Evolutionary conservation across 2,888 invertebrate genomes (phyloP), one percentile per base, ranked within the genome.

Genomic region (Eueremaeus valkanovi): DNA sequence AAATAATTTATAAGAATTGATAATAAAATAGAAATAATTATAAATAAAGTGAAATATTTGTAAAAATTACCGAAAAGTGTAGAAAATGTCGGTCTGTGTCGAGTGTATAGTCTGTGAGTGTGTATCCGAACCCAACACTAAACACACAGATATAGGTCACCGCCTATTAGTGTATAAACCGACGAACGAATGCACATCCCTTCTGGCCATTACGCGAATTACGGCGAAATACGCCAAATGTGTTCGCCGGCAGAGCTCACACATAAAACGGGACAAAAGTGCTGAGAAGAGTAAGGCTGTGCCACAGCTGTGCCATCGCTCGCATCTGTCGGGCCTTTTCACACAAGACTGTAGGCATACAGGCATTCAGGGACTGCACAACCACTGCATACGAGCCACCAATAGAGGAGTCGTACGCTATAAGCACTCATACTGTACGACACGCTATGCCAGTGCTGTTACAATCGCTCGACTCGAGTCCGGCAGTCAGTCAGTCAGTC

Each of bases 171-270:
- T 29, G 58, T 13, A 13, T 58, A 21, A n/a, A 21, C 58, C 58
- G 58, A 29, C 58, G 27, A 58, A 29, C 29, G 58, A 58, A 24
- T 21, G 58, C 58, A 58, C 58, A 58, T 58, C 58, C 58, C 58
- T 58, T 58, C 58, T 58, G 58, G 58, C 58, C 58, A 58, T 58
- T 58, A 58, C 58, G 58, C 58, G 58, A 58, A 58, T 58, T 58
- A 58, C 58, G 58, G 58, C 58, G 58, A 58, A 16, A 29, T 29
- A 58, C 58, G 58, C 24, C 58, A 29, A 24, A 29, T 29, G 58
- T 29, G 58, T 29, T 58, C 58, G 58, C 58, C 58, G 58, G 58
- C 58, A n/a, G n/a, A n/a, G 29, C 24, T 58, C 27, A 5, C 16
- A 24, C 16, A 21, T 21, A 58, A 29, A 58, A 58, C 24, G 21